A percentile compares a stretch with the other conserved stretches of the same genome.
phyloP scores from a whole-genome alignment of 1,140 invertebrate genomes.

The Drosophila jambulina region DNA sequence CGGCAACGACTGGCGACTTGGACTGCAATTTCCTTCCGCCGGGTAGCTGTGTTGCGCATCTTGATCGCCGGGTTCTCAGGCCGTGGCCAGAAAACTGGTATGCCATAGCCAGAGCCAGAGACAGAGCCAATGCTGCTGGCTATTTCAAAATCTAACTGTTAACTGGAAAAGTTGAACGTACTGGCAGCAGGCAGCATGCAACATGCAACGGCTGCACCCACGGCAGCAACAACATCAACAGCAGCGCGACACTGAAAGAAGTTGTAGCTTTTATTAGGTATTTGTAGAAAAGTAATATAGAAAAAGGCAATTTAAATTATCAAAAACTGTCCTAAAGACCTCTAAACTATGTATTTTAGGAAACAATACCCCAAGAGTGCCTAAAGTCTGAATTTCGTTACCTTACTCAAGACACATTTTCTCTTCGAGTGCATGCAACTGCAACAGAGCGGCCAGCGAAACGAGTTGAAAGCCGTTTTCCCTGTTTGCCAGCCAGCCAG shows the following conservation, averaged over 20 bases:
- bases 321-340: too few relatives aligned
- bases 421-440: conserved; percentile 34
- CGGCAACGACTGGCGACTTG: conserved; percentile 39
- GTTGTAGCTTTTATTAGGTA: not conserved
- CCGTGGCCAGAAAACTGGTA: conserved; percentile 71
- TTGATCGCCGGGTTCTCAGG: conserved; percentile 76
- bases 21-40: conserved; percentile 78
- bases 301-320: not conserved
- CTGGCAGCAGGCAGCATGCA: conserved; percentile 64
- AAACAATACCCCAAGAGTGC: rapidly evolving
- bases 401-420: not conserved
- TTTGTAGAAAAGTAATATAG: not conserved
- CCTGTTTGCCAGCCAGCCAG: conserved; percentile 58
- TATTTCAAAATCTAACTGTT: conserved; percentile 84
- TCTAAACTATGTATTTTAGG: not conserved
- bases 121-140: conserved; percentile 63
- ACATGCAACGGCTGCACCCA: conserved; percentile 81
- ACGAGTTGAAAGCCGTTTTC: conserved; percentile 83
- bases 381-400: not conserved
- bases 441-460: conserved; percentile 52
- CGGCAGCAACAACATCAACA: conserved; percentile 58
- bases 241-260: not conserved
- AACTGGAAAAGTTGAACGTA: conserved; percentile 84
- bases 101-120: conserved; percentile 33
- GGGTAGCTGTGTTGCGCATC: conserved; percentile 60